Conservation (phyloP, 1,140 invertebrate species). For the Bombus terrestris region DNA sequence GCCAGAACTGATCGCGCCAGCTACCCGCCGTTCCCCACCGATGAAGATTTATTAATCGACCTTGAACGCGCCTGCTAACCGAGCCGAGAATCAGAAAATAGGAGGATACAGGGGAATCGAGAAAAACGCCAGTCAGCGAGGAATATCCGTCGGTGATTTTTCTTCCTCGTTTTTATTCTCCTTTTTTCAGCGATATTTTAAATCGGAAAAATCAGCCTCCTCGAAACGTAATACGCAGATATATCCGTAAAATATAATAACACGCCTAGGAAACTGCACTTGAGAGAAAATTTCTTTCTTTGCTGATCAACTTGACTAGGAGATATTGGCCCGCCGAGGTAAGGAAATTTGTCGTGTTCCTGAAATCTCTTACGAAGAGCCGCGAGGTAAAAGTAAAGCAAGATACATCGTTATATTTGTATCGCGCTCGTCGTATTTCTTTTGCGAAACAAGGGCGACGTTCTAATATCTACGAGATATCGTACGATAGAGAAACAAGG, state of each 20-base stretch:
- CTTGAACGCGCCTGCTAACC: neutral
- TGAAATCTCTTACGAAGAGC: slow-evolving; percentile 4
- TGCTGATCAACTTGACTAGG: neutral
- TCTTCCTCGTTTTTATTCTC: neutral
- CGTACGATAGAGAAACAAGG: too few species aligned
- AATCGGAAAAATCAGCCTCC: neutral
- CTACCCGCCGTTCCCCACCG: too few species aligned
- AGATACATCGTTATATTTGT: neutral
- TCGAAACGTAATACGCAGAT: neutral
- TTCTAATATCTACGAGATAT: too few species aligned
- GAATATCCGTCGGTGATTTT: neutral
- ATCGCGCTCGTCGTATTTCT: neutral
- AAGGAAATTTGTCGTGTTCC: neutral
- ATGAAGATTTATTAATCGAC: slow-evolving; percentile 23
- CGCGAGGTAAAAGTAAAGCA: neutral
- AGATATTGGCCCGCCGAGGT: neutral
- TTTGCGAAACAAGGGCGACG: neutral
- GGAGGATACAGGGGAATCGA: neutral
- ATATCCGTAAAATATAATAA: neutral
- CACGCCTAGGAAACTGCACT: neutral
- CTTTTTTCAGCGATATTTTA: neutral
- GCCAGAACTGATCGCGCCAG: neutral
- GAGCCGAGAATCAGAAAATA: neutral
- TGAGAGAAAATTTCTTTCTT: slow-evolving; percentile 4
- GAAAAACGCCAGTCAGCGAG: neutral